phyloP scores from a whole-genome alignment of 2,797 vertebrate species.

The Hephaestus fuliginosus region DNA sequence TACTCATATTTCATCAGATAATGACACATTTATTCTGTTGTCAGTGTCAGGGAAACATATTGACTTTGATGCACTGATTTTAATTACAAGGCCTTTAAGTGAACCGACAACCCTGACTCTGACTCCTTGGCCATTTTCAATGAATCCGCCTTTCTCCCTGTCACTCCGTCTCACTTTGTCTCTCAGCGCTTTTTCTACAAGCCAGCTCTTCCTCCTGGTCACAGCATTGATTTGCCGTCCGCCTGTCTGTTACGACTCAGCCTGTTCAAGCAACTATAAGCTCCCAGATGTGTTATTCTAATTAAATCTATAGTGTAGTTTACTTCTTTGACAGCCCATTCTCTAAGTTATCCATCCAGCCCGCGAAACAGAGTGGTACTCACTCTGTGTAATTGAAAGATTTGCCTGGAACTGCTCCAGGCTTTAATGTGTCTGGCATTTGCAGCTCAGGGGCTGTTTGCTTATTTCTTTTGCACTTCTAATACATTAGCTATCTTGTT shows the following conservation, averaged over 20 bases:
- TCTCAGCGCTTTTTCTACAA: constrained; percentile 55
- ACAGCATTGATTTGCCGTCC: constrained; percentile 73
- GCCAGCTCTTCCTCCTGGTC: constrained; percentile 63
- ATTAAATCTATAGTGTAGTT: constrained; percentile 89
- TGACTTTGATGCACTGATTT: constrained; percentile 5
- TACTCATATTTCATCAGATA: background rate
- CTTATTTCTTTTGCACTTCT: constrained; percentile 81
- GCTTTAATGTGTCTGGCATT: constrained; percentile 81
- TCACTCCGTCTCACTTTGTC: constrained; percentile 53
- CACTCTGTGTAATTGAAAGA: constrained; percentile 89
- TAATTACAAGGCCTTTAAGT: constrained; percentile 3
- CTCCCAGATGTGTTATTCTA: constrained; percentile 86
- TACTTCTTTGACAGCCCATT: constrained; percentile 83
- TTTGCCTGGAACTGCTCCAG: constrained; percentile 85
- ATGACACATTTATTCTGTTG: too few species aligned
- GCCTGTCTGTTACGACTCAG: constrained; percentile 52
- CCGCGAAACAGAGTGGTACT: constrained; percentile 76
- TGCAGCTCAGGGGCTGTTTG: constrained; percentile 78
- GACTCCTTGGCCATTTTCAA: constrained; percentile 29
- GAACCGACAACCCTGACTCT: constrained; percentile 15
- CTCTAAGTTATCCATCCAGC: constrained; percentile 84
- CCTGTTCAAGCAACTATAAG: constrained; percentile 66
- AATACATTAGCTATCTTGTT: constrained; percentile 73
- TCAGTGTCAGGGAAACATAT: background rate
- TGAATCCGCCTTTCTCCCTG: constrained; percentile 32